Conservation (phyloP, 2,888 invertebrate genomes). For the Cabera pusaria region DNA sequence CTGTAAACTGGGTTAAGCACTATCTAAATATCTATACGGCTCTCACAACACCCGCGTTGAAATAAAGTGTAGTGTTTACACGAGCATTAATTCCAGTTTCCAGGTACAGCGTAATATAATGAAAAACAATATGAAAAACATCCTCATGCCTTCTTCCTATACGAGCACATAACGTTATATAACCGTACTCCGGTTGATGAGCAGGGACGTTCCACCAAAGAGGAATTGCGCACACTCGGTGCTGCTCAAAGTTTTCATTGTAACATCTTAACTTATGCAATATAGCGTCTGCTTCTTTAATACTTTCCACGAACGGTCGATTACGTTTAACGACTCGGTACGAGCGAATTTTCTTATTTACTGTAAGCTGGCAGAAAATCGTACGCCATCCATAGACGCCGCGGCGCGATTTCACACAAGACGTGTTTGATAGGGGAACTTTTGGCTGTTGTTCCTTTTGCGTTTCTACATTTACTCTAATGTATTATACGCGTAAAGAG, state of each 20-base stretch:
- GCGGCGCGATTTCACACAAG: slow-evolving; percentile 65
- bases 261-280: slow-evolving; percentile 81
- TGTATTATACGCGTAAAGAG: slow-evolving; percentile 21
- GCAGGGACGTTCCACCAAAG: slow-evolving; percentile 54
- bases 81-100: too few species aligned
- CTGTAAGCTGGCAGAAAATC: slow-evolving; percentile 72
- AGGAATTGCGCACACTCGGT: slow-evolving; percentile 75
- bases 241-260: slow-evolving; percentile 78
- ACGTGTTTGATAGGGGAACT: slow-evolving; percentile 62
- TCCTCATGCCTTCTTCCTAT: slow-evolving; percentile 13
- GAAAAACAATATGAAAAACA: slow-evolving; percentile 21
- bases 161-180: slow-evolving; percentile 44
- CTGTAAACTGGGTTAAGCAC: too few species aligned
- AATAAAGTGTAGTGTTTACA: too few species aligned
- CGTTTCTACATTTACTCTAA: slow-evolving; percentile 24
- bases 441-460: slow-evolving; percentile 45
- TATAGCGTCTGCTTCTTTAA: slow-evolving; percentile 80
- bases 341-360: slow-evolving; percentile 80
- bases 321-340: slow-evolving; percentile 78
- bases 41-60: too few species aligned
- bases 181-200: slow-evolving; percentile 58
- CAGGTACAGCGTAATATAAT: slow-evolving; percentile 7
- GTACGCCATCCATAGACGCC: slow-evolving; percentile 57
- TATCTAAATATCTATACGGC: too few species aligned
- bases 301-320: slow-evolving; percentile 80